These are phyloP conservation scores for Rhinoderma darwinii DNA, from an alignment of 2,113 vertebrate species.

Conservation along the genomic window DNA sequence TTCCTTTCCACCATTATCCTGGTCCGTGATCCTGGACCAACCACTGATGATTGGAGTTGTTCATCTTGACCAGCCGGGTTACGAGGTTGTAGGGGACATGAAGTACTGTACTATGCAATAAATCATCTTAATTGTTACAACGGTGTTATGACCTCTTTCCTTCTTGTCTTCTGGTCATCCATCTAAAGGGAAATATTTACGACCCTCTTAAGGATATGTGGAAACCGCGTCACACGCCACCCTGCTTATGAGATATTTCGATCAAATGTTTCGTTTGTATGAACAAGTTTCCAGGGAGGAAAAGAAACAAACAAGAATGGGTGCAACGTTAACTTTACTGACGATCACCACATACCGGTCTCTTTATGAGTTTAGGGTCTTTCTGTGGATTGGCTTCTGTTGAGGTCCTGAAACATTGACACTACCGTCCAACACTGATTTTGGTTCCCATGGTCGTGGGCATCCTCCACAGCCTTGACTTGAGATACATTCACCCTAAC, in stretches of 20 bases:
- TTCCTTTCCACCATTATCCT: background rate
- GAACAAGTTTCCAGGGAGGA: background rate
- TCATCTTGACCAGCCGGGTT: background rate
- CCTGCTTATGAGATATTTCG: background rate
- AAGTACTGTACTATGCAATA: background rate
- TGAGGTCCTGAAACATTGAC: too few species aligned
- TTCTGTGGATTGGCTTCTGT: too few species aligned
- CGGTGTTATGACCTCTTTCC: slow-evolving; percentile 20
- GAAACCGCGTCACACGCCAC: background rate
- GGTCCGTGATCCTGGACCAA: slow-evolving; percentile 2
- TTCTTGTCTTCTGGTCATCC: background rate
- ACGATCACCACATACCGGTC: too few species aligned
- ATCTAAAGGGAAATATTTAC: slow-evolving; percentile 32
- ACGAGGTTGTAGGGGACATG: background rate
- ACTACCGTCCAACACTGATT: too few species aligned
- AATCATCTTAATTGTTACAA: slow-evolving; percentile 28
- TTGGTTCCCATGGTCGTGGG: too few species aligned
- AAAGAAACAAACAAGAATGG: background rate
- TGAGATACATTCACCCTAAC: too few species aligned
- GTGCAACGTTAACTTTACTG: background rate
- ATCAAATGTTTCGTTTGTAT: background rate
- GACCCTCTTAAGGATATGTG: slow-evolving; percentile 12
- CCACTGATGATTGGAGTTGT: background rate
- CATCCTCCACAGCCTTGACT: too few species aligned
- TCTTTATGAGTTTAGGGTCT: too few species aligned